phyloP scores from a whole-genome alignment of 2,888 invertebrate species.

The Harpalus rubripes region DNA sequence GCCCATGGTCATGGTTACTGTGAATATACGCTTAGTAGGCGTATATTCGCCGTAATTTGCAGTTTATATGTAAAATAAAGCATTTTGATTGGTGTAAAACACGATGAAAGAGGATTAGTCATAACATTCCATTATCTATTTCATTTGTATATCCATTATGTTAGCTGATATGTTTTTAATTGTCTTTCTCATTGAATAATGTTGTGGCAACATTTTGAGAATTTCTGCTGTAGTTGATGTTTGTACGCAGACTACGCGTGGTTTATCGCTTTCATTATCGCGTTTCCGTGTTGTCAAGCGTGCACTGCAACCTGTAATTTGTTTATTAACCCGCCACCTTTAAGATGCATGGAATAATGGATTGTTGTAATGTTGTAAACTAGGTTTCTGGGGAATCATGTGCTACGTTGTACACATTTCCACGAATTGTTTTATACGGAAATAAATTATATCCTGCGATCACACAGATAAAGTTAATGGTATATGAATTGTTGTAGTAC shows the following conservation, averaged over 20 bases:
- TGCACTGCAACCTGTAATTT: constrained; percentile 49
- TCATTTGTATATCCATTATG: too few species aligned
- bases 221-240: neutral
- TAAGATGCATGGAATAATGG: neutral
- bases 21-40: too few species aligned
- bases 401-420: neutral
- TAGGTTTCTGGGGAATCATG: neutral
- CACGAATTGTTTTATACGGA: constrained; percentile 2
- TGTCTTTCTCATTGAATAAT: too few species aligned
- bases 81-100: too few species aligned
- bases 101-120: too few species aligned
- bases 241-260: constrained; percentile 19
- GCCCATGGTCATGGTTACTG: too few species aligned
- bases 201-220: neutral
- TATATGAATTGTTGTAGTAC: neutral
- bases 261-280: constrained; percentile 46
- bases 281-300: constrained; percentile 42
- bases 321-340: constrained; percentile 45
- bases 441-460: neutral
- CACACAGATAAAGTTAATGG: neutral
- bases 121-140: too few species aligned
- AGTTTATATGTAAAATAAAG: too few species aligned
- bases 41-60: too few species aligned
- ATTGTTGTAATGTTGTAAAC: constrained; percentile 7
- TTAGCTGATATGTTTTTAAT: too few species aligned